Percentiles rank a stretch among this genome's conserved stretches.
Evolutionary conservation across 2,888 invertebrate species (phyloP).

Genomic region (Pandemis corylana): DNA sequence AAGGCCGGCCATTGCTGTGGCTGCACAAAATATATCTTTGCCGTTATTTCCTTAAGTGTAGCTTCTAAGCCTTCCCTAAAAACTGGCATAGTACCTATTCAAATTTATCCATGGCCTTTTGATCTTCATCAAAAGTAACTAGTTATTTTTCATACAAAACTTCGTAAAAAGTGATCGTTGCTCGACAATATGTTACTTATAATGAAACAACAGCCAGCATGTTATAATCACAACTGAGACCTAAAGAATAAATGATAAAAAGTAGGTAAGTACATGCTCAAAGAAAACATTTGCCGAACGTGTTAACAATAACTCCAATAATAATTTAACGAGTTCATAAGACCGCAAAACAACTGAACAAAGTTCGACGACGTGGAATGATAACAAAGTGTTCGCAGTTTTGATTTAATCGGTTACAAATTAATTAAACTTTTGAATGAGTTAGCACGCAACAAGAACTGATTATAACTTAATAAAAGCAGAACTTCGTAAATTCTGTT

Average conservation of each 20-base stretch:
- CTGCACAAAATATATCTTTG: too few relatives aligned
- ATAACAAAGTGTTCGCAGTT: constrained; percentile 36
- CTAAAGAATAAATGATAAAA: background rate
- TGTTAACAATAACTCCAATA: constrained; percentile 16
- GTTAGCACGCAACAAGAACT: constrained; percentile 22
- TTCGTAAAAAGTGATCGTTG: too few relatives aligned
- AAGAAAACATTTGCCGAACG: constrained; percentile 9
- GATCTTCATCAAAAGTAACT: too few relatives aligned
- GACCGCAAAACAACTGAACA: constrained; percentile 39
- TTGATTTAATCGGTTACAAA: constrained; percentile 39
- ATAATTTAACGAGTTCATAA: constrained; percentile 35
- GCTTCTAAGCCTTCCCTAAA: too few relatives aligned
- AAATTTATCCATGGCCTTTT: too few relatives aligned
- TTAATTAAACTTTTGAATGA: constrained; percentile 39
- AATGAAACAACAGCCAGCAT: too few relatives aligned
- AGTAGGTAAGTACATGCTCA: background rate
- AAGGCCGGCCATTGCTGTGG: too few relatives aligned
- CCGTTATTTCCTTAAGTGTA: too few relatives aligned
- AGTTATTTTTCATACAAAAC: too few relatives aligned
- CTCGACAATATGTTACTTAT: too few relatives aligned
- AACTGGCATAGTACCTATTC: too few relatives aligned
- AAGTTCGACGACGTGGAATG: constrained; percentile 32
- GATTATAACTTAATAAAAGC: constrained; percentile 40
- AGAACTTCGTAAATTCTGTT: constrained; percentile 22
- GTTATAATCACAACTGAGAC: too few relatives aligned